Evolutionary conservation across 2,888 invertebrate genomes (phyloP).

Genomic region (Acanthosoma haemorrhoidale): DNA sequence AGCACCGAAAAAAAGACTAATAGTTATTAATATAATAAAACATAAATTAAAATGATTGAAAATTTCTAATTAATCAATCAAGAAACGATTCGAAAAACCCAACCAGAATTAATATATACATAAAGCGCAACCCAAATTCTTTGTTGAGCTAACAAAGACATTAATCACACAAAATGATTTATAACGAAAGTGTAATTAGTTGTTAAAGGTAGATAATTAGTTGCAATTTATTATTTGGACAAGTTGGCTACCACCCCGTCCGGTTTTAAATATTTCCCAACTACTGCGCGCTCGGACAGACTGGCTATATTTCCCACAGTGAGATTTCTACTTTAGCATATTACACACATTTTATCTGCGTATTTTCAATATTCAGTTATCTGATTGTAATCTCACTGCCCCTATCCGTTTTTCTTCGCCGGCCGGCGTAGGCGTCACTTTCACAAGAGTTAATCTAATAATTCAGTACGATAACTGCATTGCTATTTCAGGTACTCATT

Average conservation of each 20-base stretch:
- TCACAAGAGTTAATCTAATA: constrained; percentile 12
- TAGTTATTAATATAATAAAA: too few relatives aligned
- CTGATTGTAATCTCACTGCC: neutral
- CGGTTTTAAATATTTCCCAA: neutral
- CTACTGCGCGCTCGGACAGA: neutral
- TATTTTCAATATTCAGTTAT: neutral
- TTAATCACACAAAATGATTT: neutral
- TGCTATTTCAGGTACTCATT: neutral
- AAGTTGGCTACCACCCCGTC: neutral
- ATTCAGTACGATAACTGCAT: neutral
- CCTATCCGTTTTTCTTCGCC: neutral
- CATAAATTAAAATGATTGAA: too few relatives aligned
- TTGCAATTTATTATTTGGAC: neutral
- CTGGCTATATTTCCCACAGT: neutral
- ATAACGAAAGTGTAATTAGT: neutral
- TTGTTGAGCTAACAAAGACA: neutral
- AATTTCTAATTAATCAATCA: too few relatives aligned
- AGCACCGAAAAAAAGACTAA: too few relatives aligned
- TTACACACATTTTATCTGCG: neutral
- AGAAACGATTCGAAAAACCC: too few relatives aligned
- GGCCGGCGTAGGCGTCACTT: neutral
- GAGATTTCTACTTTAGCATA: neutral
- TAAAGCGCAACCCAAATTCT: neutral
- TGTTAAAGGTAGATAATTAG: neutral
- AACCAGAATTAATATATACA: too few relatives aligned